Evolutionary conservation across 2,888 invertebrate species (phyloP).

Genomic region (Girardia tigrina): DNA sequence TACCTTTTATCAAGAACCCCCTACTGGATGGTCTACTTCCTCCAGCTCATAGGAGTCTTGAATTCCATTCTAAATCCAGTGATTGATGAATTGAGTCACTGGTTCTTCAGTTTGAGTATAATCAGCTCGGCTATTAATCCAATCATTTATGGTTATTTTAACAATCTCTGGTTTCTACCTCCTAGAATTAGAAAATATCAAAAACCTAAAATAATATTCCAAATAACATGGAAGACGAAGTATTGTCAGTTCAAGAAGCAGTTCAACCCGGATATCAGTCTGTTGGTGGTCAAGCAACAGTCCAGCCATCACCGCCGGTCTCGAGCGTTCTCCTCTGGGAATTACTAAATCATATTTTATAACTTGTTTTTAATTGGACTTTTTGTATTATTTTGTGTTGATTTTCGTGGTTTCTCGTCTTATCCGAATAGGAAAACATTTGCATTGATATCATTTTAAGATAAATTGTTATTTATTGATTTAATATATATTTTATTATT

Average conservation of each 20-base stretch:
- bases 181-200: slow-evolving; percentile 19
- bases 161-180: slow-evolving; percentile 46
- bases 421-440: too few relatives aligned
- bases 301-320: background rate
- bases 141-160: slow-evolving; percentile 73
- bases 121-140: slow-evolving; percentile 72
- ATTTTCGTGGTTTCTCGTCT: too few relatives aligned
- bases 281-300: background rate
- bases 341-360: too few relatives aligned
- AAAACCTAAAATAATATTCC: slow-evolving; percentile 1
- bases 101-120: slow-evolving; percentile 72
- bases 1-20: slow-evolving; percentile 74
- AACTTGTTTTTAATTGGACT: too few relatives aligned
- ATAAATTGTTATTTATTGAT: too few relatives aligned
- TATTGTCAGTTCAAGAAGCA: background rate
- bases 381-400: too few relatives aligned
- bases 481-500: too few relatives aligned
- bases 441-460: too few relatives aligned
- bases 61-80: slow-evolving; percentile 37
- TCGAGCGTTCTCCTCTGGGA: too few relatives aligned
- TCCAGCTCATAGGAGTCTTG: slow-evolving; percentile 46
- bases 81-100: slow-evolving; percentile 61
- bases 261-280: background rate
- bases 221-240: background rate
- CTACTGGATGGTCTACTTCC: slow-evolving; percentile 68